Conservation (phyloP, 2,797 vertebrate species). For the Cossypha dichroa region DNA sequence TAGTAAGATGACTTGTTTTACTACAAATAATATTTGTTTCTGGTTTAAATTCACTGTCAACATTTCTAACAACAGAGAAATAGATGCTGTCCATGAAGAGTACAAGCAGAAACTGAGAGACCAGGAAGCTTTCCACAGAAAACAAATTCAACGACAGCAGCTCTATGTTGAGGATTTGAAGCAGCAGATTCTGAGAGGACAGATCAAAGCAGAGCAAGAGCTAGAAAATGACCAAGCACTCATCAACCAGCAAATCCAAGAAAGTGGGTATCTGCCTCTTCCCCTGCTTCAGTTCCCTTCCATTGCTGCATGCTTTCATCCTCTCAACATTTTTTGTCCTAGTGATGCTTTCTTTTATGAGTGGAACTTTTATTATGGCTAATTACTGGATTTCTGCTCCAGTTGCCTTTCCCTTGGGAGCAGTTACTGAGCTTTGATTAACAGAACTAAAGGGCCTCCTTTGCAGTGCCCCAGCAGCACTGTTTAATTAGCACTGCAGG, state of each 20-base stretch:
- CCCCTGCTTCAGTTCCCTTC: not conserved
- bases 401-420: not conserved
- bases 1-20: not conserved
- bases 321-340: not conserved
- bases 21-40: not conserved
- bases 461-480: not conserved
- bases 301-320: not conserved
- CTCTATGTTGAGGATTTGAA: constrained; percentile 82
- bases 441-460: not conserved
- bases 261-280: constrained; percentile 80
- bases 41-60: constrained; percentile 4
- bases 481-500: not conserved
- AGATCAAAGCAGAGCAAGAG: constrained; percentile 82
- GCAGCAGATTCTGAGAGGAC: constrained; percentile 84
- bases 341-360: not conserved
- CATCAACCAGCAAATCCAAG: constrained; percentile 81
- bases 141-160: constrained; percentile 82
- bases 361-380: not conserved
- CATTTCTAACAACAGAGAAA: constrained; percentile 68
- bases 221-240: constrained; percentile 84
- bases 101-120: constrained; percentile 54
- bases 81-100: constrained; percentile 59
- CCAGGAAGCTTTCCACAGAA: constrained; percentile 72
- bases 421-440: not conserved
- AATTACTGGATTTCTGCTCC: not conserved